A percentile compares a stretch with the other conserved stretches of the same genome.
Evolutionary conservation across 1,140 invertebrate species (phyloP).

Genomic region (Xylocopa sonorina): DNA sequence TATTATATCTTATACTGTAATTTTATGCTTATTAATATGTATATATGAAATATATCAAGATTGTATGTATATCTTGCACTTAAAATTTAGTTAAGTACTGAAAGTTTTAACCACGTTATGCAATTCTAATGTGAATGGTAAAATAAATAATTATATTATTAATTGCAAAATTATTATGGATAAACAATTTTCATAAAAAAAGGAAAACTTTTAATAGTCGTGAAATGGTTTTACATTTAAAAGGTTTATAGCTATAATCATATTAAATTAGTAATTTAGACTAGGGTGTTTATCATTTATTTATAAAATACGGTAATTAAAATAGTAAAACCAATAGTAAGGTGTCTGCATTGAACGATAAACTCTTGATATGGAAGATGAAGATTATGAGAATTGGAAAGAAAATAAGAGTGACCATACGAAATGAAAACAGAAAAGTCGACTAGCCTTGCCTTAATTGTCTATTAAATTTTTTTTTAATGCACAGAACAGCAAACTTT

Average conservation of each 20-base stretch:
- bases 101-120: no score
- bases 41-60: constrained; percentile 18
- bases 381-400: no score
- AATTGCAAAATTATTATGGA: not conserved
- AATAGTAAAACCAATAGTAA: no score
- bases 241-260: not conserved
- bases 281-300: constrained; percentile 90
- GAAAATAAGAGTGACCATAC: no score
- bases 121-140: not conserved
- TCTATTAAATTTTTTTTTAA: no score
- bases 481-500: no score
- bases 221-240: not conserved
- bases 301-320: no score
- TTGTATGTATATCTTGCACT: constrained; percentile 28
- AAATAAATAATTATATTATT: not conserved
- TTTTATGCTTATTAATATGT: constrained; percentile 16
- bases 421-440: no score
- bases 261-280: constrained; percentile 91
- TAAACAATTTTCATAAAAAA: accelerated
- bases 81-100: not conserved
- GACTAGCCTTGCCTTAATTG: no score
- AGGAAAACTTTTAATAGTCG: not conserved
- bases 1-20: constrained; percentile 1
- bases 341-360: no score
- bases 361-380: no score